Base-by-base conservation (phyloP, 2,113 vertebrate genomes). In the Eupsittula cactorum region DNA sequence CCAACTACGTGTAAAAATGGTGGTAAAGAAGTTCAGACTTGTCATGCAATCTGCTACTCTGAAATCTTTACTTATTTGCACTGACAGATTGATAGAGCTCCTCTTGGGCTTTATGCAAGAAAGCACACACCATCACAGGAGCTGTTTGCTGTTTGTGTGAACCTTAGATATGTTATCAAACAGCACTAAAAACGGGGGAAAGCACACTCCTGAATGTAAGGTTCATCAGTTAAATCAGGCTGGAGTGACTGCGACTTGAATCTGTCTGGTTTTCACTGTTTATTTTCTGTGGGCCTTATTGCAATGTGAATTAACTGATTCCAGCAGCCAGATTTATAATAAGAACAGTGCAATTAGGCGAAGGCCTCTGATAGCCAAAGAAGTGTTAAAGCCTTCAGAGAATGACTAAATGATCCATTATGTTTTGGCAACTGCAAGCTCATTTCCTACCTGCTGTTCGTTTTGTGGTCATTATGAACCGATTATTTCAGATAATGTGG, bases 391-490 rank as follows among this genome's bases (percentile, higher is more conserved):
- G 31, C 73, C 67, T 91, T 93, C 74, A 25, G 21, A 93, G 91
- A 91, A 95, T 52, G 67, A 92, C 47, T 94, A 63, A 96, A 91
- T 68, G 91, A 95, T 84, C 87, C 77, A 93, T 96, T 88, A 94
- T 60, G 27, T 90, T 94, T 90, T 96, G 82, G 73, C 92, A 96
- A 67, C 31, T 84, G 82, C 60, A 88, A 44, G 35, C 78, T 92
- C 85, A 93, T 94, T 96, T 96, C 90, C 94, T 97, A 96, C 91
- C 90, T 97, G 94, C 81, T 96, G 95, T 82, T 95, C 53, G 2
- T 80, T 90, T 92, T 80, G 76, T 92, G 86, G 73, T 92, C 3
- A 28, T 90, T 92, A 71, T 41, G 82, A 90, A 82, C 59, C 78
- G 94, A 95, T 96, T 95, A 96, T 95, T 97, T 91, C 86, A 76